A percentile compares a stretch with the other conserved stretches of the same genome.
phyloP scores from a whole-genome alignment of 2,888 invertebrate genomes.

The Caenorhabditis japonica region DNA sequence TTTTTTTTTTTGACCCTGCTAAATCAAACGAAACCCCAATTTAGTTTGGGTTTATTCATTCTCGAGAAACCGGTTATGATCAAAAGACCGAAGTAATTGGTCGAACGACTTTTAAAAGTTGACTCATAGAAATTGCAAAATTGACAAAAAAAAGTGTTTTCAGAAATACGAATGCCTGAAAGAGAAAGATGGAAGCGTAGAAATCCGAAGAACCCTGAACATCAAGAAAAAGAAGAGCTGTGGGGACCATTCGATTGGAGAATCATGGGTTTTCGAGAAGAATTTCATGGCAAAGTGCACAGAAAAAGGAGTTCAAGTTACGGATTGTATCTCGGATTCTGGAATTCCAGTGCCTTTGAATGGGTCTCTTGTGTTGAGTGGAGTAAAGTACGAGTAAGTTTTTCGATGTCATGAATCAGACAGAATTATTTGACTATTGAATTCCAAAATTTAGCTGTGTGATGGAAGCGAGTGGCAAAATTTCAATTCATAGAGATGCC shows the following conservation, averaged over 20 bases:
- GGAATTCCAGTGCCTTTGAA: conserved; percentile 61
- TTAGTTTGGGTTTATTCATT: conserved; percentile 30
- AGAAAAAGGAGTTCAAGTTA: conserved; percentile 53
- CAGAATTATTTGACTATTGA: not conserved
- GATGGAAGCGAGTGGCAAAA: conserved; percentile 47
- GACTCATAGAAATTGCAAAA: not conserved
- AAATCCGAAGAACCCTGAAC: conserved; percentile 59
- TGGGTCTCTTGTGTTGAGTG: conserved; percentile 49
- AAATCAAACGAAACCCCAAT: conserved; percentile 4
- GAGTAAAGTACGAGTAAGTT: conserved; percentile 55
- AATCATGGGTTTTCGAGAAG: conserved; percentile 60
- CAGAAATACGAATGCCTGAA: conserved; percentile 64
- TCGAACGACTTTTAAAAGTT: conserved; percentile 21
- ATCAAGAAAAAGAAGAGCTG: conserved; percentile 57
- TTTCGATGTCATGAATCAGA: not conserved
- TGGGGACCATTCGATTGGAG: conserved; percentile 60
- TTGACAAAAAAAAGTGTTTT: conserved; percentile 13
- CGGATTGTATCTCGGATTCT: conserved; percentile 63
- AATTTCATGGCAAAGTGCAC: conserved; percentile 65
- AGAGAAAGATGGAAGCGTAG: conserved; percentile 57
- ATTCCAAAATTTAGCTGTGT: conserved; percentile 44
- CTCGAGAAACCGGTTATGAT: conserved; percentile 30
- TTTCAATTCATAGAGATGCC: conserved; percentile 48
- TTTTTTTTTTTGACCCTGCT: conserved; percentile 10
- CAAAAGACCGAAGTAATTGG: not conserved